Conservation (phyloP, 1,140 invertebrate genomes). For the Procambarus clarkii region DNA sequence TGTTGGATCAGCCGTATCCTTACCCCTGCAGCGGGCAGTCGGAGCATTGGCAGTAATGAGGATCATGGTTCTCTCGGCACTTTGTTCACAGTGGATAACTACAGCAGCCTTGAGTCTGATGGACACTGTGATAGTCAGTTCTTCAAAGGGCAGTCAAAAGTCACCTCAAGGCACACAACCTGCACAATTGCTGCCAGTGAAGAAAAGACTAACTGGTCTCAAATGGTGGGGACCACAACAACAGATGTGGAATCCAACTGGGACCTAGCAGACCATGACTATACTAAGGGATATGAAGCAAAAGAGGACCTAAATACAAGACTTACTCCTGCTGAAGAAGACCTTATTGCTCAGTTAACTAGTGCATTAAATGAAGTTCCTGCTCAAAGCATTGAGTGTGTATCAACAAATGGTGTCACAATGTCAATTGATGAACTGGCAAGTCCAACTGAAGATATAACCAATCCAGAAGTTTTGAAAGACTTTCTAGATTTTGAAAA, state of each 20-base stretch:
- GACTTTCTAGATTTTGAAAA: slow-evolving; percentile 56
- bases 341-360: slow-evolving; percentile 62
- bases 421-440: neutral
- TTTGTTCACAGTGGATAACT: slow-evolving; percentile 56
- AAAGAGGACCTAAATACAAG: slow-evolving; percentile 9
- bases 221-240: slow-evolving; percentile 65
- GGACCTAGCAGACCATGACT: slow-evolving; percentile 60
- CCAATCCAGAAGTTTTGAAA: slow-evolving; percentile 49
- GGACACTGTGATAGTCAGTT: neutral
- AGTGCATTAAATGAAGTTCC: slow-evolving; percentile 41
- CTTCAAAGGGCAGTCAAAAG: neutral
- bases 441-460: neutral
- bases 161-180: neutral
- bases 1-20: slow-evolving; percentile 70
- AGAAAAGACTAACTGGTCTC: slow-evolving; percentile 33
- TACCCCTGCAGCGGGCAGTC: slow-evolving; percentile 68
- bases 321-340: slow-evolving; percentile 60
- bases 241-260: slow-evolving; percentile 64
- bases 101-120: slow-evolving; percentile 30
- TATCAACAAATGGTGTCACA: slow-evolving; percentile 6
- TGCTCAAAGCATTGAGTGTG: neutral
- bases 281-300: slow-evolving; percentile 34
- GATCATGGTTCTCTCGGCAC: slow-evolving; percentile 64
- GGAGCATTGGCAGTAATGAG: slow-evolving; percentile 57
- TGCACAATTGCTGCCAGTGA: slow-evolving; percentile 38